phyloP scores from a whole-genome alignment of 2,113 vertebrate species.

The Neoarius graeffei region DNA sequence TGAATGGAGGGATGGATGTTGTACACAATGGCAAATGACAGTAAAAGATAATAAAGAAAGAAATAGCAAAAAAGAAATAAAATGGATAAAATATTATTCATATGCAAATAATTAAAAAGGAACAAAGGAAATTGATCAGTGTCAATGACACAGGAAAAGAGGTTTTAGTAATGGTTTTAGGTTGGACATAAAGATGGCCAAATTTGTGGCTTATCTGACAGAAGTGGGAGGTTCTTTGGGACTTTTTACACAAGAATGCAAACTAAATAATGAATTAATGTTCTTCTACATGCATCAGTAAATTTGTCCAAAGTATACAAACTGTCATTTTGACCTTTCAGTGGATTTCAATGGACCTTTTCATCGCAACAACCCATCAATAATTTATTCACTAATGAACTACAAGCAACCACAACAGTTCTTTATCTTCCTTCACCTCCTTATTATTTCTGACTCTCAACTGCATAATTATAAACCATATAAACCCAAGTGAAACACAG shows the following conservation, averaged over 20 bases:
- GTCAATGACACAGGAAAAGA: background rate
- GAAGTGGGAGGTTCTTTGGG: background rate
- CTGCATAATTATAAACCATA: background rate
- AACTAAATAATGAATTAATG: background rate
- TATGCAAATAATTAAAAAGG: background rate
- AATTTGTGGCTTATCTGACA: background rate
- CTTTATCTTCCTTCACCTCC: background rate
- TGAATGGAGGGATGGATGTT: too few relatives aligned
- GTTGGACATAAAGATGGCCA: background rate
- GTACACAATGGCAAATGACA: too few relatives aligned
- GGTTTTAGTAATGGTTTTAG: background rate
- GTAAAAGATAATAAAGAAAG: background rate
- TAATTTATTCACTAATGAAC: background rate
- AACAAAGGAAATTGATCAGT: background rate
- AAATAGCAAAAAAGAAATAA: background rate
- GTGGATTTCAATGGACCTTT: conserved; percentile 3
- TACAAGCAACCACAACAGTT: background rate
- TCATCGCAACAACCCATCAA: background rate
- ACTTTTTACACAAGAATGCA: background rate
- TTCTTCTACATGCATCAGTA: background rate
- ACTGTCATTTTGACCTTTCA: background rate
- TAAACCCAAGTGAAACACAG: background rate
- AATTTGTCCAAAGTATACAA: background rate
- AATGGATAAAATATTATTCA: background rate
- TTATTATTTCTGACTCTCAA: background rate